Percentiles rank a stretch among this genome's conserved stretches.
phyloP scores from a whole-genome alignment of 1,140 invertebrate genomes.

The Drosophila subpulchrella region DNA sequence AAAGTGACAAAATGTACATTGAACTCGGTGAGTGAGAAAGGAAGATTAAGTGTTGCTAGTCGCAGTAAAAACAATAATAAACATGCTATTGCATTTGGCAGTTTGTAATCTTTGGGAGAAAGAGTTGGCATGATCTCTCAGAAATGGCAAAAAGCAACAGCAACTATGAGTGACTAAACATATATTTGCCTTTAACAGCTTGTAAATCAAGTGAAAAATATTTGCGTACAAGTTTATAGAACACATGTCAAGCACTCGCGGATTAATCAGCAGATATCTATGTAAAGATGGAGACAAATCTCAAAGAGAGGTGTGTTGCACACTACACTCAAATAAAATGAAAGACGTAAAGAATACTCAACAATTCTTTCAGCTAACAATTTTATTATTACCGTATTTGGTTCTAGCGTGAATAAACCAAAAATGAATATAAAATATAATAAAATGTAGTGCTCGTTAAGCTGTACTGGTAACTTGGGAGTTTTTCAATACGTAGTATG shows the following conservation, averaged over 20 bases:
- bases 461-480: no score
- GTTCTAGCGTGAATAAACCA: no score
- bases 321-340: not conserved
- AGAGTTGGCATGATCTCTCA: not conserved
- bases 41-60: constrained; percentile 30
- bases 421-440: no score
- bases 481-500: no score
- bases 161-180: constrained; percentile 29
- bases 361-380: no score
- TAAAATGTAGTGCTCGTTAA: no score
- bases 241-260: constrained; percentile 65
- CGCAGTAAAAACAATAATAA: constrained; percentile 16
- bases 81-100: constrained; percentile 55
- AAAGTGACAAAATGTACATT: constrained; percentile 71
- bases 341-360: not conserved
- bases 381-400: no score
- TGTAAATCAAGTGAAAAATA: constrained; percentile 68
- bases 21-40: constrained; percentile 48
- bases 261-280: constrained; percentile 69
- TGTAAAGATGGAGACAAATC: constrained; percentile 37
- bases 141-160: not conserved
- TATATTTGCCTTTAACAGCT: constrained; percentile 64
- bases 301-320: constrained; percentile 31
- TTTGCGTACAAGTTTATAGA: constrained; percentile 67
- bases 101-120: constrained; percentile 21